phyloP scores from a whole-genome alignment of 2,888 invertebrate genomes.

The Leuctra nigra region DNA sequence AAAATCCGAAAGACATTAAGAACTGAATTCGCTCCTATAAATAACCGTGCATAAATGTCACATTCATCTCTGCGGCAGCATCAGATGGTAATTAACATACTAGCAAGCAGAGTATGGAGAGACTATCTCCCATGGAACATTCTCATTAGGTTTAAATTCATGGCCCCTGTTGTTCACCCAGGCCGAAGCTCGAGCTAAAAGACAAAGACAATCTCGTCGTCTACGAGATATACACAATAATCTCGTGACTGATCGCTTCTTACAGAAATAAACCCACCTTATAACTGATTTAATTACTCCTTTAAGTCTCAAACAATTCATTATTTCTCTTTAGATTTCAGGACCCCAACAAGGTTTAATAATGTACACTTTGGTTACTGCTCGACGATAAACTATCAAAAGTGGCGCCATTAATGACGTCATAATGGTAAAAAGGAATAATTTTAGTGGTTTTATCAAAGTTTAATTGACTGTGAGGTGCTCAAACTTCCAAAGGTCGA shows the following conservation, averaged over 20 bases:
- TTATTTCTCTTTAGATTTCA: background rate
- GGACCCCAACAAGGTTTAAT: constrained; percentile 13
- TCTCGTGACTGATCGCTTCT: constrained; percentile 12
- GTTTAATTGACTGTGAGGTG: too few relatives aligned
- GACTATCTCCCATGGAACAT: background rate
- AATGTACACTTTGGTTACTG: too few relatives aligned
- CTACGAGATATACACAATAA: background rate
- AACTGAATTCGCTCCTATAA: too few relatives aligned
- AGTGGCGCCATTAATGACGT: constrained; percentile 4
- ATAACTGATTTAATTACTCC: constrained; percentile 8
- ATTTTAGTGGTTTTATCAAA: too few relatives aligned
- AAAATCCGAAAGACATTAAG: too few relatives aligned
- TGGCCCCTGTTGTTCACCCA: constrained; percentile 10
- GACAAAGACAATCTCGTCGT: constrained; percentile 5
- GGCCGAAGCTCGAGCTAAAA: background rate
- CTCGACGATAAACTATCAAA: too few relatives aligned
- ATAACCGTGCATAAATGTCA: constrained; percentile 4
- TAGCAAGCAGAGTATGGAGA: background rate
- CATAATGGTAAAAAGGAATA: too few relatives aligned
- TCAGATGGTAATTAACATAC: constrained; percentile 15
- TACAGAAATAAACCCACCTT: constrained; percentile 14
- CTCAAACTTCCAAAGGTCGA: too few relatives aligned
- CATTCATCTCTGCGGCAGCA: background rate
- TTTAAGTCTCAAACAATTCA: background rate
- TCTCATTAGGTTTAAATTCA: constrained; percentile 16